Percentiles rank a stretch among this genome's conserved stretches.
Evolutionary conservation across 2,888 invertebrate species (phyloP).

Genomic region (Ptilodon capucinus): DNA sequence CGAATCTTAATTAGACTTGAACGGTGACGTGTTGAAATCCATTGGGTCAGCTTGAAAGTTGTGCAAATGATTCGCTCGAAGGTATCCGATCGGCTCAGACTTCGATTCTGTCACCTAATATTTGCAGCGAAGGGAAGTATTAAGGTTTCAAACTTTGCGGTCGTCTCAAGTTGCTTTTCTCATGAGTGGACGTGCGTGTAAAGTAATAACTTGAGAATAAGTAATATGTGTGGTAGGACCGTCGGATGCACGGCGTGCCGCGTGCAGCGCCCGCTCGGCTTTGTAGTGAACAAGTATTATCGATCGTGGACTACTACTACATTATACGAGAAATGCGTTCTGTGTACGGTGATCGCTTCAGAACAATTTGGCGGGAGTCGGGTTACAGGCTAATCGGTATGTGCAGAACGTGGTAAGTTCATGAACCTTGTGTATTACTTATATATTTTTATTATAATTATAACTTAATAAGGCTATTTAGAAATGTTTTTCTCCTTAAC

Average conservation of each 20-base stretch:
- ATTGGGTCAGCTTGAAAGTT: conserved; percentile 32
- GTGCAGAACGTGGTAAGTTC: conserved; percentile 56
- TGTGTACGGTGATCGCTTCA: conserved; percentile 66
- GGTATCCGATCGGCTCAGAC: conserved; percentile 62
- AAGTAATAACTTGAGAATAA: conserved; percentile 81
- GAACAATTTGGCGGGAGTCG: conserved; percentile 70
- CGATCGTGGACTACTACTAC: conserved; percentile 69
- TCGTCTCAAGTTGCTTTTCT: conserved; percentile 82
- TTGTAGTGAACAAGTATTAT: conserved; percentile 68
- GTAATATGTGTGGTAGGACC: conserved; percentile 72
- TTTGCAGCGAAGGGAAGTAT: conserved; percentile 81
- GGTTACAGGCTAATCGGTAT: conserved; percentile 49
- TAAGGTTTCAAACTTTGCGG: conserved; percentile 82
- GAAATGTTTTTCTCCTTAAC: too few species aligned
- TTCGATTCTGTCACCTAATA: conserved; percentile 78
- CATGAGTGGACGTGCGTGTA: conserved; percentile 82
- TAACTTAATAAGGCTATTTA: too few species aligned
- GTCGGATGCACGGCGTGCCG: conserved; percentile 61
- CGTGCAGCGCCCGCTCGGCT: conserved; percentile 60
- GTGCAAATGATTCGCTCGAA: conserved; percentile 62
- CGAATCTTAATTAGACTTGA: conserved; percentile 11
- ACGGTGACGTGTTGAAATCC: conserved; percentile 22
- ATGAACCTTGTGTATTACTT: conserved; percentile 31
- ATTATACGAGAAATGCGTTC: conserved; percentile 64
- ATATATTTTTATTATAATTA: conserved; percentile 16